Percentiles rank a stretch among this genome's conserved stretches.
phyloP scores from a whole-genome alignment of 2,797 vertebrate genomes.

The Orientallactaga sibirica region DNA sequence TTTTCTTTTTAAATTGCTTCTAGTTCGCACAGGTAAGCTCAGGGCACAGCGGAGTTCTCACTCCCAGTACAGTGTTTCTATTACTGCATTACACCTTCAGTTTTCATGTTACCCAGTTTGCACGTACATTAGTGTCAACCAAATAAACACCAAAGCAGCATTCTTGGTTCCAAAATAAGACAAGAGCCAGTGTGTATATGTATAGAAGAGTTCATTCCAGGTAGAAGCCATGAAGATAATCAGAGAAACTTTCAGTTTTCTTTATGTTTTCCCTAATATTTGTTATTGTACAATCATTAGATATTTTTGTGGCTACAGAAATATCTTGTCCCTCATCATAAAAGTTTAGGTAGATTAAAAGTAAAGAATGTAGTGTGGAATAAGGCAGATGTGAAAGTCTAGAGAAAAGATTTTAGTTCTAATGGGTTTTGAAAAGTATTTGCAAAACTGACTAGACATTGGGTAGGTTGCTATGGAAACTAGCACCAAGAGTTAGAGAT shows the following conservation, averaged over 20 bases:
- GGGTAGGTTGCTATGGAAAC: constrained; percentile 81
- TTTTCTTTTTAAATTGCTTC: not conserved
- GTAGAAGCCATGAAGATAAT: not conserved
- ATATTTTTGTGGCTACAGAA: constrained; percentile 51
- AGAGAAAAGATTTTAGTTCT: constrained; percentile 76
- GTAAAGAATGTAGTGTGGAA: constrained; percentile 8
- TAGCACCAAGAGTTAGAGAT: constrained; percentile 48
- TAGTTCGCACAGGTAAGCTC: not conserved
- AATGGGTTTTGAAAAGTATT: constrained; percentile 77
- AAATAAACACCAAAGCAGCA: not conserved
- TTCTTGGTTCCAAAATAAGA: not conserved
- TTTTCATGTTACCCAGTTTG: not conserved
- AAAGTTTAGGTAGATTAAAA: constrained; percentile 69
- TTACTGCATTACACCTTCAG: not conserved
- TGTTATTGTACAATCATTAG: not conserved
- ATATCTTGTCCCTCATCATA: constrained; percentile 17
- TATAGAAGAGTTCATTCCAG: not conserved
- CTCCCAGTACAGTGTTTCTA: not conserved
- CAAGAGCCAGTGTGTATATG: not conserved
- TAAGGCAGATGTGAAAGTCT: constrained; percentile 59
- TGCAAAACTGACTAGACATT: constrained; percentile 76
- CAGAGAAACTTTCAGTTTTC: not conserved
- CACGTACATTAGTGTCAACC: not conserved
- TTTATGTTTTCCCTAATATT: constrained; percentile 2
- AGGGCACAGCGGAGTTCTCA: not conserved